phyloP scores from a whole-genome alignment of 2,113 vertebrate species.

The Vombatus ursinus region DNA sequence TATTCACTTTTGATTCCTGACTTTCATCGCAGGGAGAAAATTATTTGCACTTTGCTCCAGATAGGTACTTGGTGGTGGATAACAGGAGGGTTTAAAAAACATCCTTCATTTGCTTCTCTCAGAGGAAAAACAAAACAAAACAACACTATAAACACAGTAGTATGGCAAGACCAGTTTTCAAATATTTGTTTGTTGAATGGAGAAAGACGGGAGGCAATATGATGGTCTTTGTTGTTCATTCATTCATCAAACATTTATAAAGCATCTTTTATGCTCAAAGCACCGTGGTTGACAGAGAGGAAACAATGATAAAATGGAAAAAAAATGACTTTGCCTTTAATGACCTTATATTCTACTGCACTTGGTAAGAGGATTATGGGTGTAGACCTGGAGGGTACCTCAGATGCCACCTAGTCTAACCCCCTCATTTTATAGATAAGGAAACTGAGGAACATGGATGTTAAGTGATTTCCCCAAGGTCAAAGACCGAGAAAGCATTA shows the following conservation, averaged over 20 bases:
- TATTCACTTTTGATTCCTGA: conserved; percentile 61
- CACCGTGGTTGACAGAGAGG: background rate
- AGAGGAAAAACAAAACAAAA: conserved; percentile 11
- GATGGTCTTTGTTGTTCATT: background rate
- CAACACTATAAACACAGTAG: background rate
- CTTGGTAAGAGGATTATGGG: background rate
- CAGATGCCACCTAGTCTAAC: background rate
- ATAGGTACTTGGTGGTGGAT: background rate
- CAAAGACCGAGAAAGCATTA: background rate
- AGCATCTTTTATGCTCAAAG: background rate
- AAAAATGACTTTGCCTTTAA: background rate
- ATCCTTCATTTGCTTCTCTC: background rate
- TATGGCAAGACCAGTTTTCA: background rate
- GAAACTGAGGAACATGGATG: background rate
- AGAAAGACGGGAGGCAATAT: background rate
- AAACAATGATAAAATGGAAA: background rate
- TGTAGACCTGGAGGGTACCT: background rate
- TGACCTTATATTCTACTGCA: background rate
- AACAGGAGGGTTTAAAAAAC: background rate
- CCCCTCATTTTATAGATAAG: background rate
- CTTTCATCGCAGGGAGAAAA: conserved; percentile 44
- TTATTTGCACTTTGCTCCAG: background rate
- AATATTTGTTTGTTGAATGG: background rate
- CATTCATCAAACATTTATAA: background rate
- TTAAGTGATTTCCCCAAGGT: background rate